Evolutionary conservation across 1,140 invertebrate species (phyloP).

Genomic region (Dryas iulia): DNA sequence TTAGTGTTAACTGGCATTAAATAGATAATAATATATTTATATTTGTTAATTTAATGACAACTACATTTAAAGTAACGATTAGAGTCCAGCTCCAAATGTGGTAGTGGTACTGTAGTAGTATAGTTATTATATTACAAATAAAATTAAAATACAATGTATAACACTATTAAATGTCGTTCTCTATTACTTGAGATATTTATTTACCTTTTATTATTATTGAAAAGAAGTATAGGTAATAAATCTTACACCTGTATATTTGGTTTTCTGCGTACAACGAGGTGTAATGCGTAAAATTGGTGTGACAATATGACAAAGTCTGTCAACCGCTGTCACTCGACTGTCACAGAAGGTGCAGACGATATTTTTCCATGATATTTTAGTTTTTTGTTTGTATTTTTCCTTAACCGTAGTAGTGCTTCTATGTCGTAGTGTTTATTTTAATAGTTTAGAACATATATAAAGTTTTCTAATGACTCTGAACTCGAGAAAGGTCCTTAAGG

Average conservation of each 20-base stretch:
- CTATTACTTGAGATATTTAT: too few relatives aligned
- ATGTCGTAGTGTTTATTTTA: slow-evolving; percentile 57
- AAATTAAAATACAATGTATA: too few relatives aligned
- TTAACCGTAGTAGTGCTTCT: slow-evolving; percentile 60
- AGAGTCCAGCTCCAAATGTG: too few relatives aligned
- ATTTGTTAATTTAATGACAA: too few relatives aligned
- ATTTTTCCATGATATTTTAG: slow-evolving; percentile 69
- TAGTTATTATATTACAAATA: too few relatives aligned
- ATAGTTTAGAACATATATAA: slow-evolving; percentile 46
- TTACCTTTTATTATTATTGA: too few relatives aligned
- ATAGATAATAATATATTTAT: too few relatives aligned
- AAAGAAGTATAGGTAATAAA: too few relatives aligned
- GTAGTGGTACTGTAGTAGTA: too few relatives aligned
- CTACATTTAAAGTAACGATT: too few relatives aligned
- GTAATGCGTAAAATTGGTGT: slow-evolving; percentile 51
- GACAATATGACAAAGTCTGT: slow-evolving; percentile 49
- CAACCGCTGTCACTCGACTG: slow-evolving; percentile 56
- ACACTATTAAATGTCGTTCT: too few relatives aligned
- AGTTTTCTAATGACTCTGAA: slow-evolving; percentile 53
- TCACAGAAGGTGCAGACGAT: slow-evolving; percentile 53
- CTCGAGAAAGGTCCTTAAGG: slow-evolving; percentile 41
- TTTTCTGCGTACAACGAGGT: slow-evolving; percentile 43
- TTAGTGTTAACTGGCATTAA: too few relatives aligned
- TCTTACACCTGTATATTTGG: background rate
- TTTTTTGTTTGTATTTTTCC: slow-evolving; percentile 73